These are phyloP conservation scores for Hippolais icterina DNA, from an alignment of 2,113 vertebrate genomes.

Conservation along the genomic window DNA sequence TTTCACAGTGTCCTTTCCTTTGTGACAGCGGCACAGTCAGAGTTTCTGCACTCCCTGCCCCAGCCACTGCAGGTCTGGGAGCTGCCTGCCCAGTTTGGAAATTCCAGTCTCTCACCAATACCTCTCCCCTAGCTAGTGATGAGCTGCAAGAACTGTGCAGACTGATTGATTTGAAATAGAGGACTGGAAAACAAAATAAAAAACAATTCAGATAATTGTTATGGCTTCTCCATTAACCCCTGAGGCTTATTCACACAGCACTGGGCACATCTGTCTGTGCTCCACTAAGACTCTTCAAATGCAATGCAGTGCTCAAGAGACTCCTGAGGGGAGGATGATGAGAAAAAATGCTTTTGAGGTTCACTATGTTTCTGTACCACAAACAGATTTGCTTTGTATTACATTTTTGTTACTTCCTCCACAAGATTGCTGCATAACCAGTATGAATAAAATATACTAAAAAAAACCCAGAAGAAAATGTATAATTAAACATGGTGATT, in stretches of 20 bases:
- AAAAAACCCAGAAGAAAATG: constrained; percentile 36
- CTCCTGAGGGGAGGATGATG: constrained; percentile 38
- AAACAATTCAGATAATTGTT: constrained; percentile 54
- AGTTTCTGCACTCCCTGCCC: constrained; percentile 52
- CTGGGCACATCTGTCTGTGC: background rate
- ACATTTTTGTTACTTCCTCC: constrained; percentile 68
- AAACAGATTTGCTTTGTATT: constrained; percentile 65
- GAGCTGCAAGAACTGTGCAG: constrained; percentile 76
- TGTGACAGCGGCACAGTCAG: constrained; percentile 67
- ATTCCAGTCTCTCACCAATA: constrained; percentile 63
- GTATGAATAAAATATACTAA: constrained; percentile 72
- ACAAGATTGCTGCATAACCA: constrained; percentile 49
- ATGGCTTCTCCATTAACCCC: constrained; percentile 51
- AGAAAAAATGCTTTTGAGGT: constrained; percentile 50
- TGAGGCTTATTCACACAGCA: constrained; percentile 40
- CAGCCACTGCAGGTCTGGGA: constrained; percentile 61
- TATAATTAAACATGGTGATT: constrained; percentile 15
- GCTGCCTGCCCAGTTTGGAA: constrained; percentile 64
- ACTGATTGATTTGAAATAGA: constrained; percentile 67
- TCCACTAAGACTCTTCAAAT: constrained; percentile 62
- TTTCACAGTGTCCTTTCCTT: constrained; percentile 63
- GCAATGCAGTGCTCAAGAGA: constrained; percentile 65
- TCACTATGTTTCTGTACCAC: constrained; percentile 64
- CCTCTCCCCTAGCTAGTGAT: constrained; percentile 65
- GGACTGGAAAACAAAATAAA: constrained; percentile 60